Evolutionary conservation across 53 echinoderm and acorn worm genomes (phyloP).

Genomic region (Antedon mediterranea): DNA sequence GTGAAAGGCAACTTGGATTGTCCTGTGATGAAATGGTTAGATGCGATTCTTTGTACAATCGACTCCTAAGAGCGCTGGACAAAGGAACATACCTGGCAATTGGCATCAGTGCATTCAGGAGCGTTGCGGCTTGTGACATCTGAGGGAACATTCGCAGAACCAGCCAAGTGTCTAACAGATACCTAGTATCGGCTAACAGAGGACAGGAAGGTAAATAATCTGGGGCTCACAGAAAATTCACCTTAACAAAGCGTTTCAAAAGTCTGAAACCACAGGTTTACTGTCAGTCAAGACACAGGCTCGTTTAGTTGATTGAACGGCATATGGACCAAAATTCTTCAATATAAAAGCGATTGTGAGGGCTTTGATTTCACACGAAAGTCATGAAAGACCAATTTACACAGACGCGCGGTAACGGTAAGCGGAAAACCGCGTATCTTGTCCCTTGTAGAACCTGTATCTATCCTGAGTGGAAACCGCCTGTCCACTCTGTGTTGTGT

Average conservation of each 20-base stretch:
- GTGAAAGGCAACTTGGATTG: constrained; percentile 1
- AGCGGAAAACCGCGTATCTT: no score
- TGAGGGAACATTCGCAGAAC: not conserved
- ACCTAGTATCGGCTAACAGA: constrained; percentile 29
- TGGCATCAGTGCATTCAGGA: not conserved
- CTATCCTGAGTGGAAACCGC: no score
- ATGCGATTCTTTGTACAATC: not conserved
- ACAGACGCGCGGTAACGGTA: no score
- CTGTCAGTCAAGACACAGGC: constrained; percentile 55
- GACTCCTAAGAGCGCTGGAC: not conserved
- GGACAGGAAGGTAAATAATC: constrained; percentile 31
- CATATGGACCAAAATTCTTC: constrained; percentile 38
- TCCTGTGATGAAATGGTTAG: not conserved
- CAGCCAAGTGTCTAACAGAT: constrained; percentile 13
- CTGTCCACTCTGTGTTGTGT: no score
- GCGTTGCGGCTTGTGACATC: not conserved
- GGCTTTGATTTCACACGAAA: constrained; percentile 38
- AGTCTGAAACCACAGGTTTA: constrained; percentile 47
- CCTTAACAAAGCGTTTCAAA: constrained; percentile 42
- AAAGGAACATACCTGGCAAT: not conserved
- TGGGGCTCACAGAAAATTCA: constrained; percentile 38
- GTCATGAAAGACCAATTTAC: no score
- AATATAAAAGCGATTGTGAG: constrained; percentile 23
- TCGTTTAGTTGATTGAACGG: constrained; percentile 26
- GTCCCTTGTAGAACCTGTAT: no score